Evolutionary conservation across 2,888 invertebrate genomes (phyloP), one percentile per base, ranked within the genome.

Genomic region (Stenotaenia linearis): DNA sequence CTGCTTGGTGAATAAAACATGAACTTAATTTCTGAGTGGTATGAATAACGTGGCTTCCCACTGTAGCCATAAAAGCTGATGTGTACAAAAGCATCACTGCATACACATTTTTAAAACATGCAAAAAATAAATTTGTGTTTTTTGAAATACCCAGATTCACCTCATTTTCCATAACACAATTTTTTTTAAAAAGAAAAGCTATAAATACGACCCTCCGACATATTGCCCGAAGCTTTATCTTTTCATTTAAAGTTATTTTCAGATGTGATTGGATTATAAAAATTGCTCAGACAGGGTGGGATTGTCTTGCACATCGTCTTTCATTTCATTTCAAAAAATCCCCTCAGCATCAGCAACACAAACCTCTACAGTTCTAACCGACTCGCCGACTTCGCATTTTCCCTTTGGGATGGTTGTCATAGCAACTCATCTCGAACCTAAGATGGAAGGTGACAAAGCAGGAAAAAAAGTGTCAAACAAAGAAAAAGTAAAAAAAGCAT

Each of bases 401-500:
- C 69, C 28, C 69, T 28, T 10, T 69, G 69, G 28, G 69, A 28
- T n/a, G 28, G 69, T 69, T 69, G 69, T 69, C 69, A 69, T 69
- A 69, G 69, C 69, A 69, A 69, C 69, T 69, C 69, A 69, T 69
- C 28, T 69, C 69, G 21, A n/a, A 28, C 69, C 69, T n/a, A 69
- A 28, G 12, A 69, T 69, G 69, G 69, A 69, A 69, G 69, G 69
- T 69, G 69, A 69, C 69, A 69, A 25, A 69, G 69, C 25, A 69
- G 25, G n/a, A 69, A 28, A 69, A 69, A 25, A 28, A 25, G 69
- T 69, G 25, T 25, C 23, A 69, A 45, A 45, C 4, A 15, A 69
- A 69, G 25, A 25, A 69, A 23, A 28, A 69, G n/a, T 15, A 69
- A 28, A 28, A 28, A 50, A 50, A 45, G 0, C 21, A 50, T n/a